phyloP scores from a whole-genome alignment of 2,797 vertebrate genomes.

The Spinus pinus region DNA sequence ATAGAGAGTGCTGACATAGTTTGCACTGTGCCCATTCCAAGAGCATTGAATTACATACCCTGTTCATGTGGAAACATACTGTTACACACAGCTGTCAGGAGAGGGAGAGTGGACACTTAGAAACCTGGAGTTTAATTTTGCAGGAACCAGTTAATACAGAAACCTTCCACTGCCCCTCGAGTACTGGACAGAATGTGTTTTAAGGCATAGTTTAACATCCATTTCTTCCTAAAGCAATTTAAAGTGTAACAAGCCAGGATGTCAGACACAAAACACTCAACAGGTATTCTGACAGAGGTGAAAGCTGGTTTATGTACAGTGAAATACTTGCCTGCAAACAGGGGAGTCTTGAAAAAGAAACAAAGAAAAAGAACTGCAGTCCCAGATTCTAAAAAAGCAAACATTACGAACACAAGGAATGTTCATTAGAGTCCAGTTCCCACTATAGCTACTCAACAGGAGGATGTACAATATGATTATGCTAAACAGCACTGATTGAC shows the following conservation, averaged over 20 bases:
- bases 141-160: slow-evolving; percentile 42
- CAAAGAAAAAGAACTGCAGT: slow-evolving; percentile 31
- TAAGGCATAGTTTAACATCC: slow-evolving; percentile 70
- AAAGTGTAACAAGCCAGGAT: slow-evolving; percentile 63
- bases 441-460: slow-evolving; percentile 56
- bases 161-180: slow-evolving; percentile 36
- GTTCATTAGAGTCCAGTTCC: slow-evolving; percentile 72
- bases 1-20: background rate
- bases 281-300: slow-evolving; percentile 47
- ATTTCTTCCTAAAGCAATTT: slow-evolving; percentile 69
- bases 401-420: slow-evolving; percentile 73
- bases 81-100: background rate
- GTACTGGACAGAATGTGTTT: slow-evolving; percentile 57
- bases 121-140: slow-evolving; percentile 39
- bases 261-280: slow-evolving; percentile 55
- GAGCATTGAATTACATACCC: background rate
- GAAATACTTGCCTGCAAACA: slow-evolving; percentile 61
- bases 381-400: slow-evolving; percentile 61
- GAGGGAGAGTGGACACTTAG: background rate
- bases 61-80: background rate
- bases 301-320: slow-evolving; percentile 59
- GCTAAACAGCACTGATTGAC: slow-evolving; percentile 23
- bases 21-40: background rate
- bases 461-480: slow-evolving; percentile 15
- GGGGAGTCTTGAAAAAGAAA: slow-evolving; percentile 1